Base-by-base conservation (phyloP, 2,797 vertebrate species). In the Sternotherus odoratus region DNA sequence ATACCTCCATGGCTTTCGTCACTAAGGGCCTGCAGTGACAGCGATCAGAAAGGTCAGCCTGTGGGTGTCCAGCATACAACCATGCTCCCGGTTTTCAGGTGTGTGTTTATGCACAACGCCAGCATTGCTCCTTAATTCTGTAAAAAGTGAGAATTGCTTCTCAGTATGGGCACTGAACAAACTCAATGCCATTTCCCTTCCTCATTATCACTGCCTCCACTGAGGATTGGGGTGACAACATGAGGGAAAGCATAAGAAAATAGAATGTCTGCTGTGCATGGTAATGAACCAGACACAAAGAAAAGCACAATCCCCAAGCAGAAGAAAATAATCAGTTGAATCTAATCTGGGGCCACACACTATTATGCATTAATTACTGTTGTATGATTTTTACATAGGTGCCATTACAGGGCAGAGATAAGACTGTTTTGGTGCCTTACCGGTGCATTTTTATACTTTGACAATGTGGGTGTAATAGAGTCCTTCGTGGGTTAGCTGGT, bases 1-100 rank as follows among this genome's bases (percentile, higher is more conserved):
- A 24, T 8, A 39, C 46, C 9, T 17, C n/a, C 56, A 16, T 33
- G 4, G 0, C 0, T 54, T 56, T 48, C 46, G 28, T 60, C 80
- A 72, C 5, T 2, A 30, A n/a, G 36, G 26, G 2, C 87, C 49
- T 88, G 51, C 79, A 51, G 23, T 0, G 0, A 21, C 51, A 51
- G 83, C 87, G 43, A 17, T 75, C 75, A 74, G 43, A 75, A 46
- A 48, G 24, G 74, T 51, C 51, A 50, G 48, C 5, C 13, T 85
- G 12, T 5, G 15, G 13, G 39, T 48, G 82, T 21, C 28, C 39
- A 85, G 28, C n/a, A 12, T 19, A 83, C 56, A 75, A 8, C 72
- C 13, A 75, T 6, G 7, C 21, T 30, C 21, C 28, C 15, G 28
- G n/a, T 6, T 88, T 83, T 69, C 36, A 69, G 49, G 16, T 54